Conservation (phyloP, 2,888 invertebrate species). For the Eristalis arbustorum region DNA sequence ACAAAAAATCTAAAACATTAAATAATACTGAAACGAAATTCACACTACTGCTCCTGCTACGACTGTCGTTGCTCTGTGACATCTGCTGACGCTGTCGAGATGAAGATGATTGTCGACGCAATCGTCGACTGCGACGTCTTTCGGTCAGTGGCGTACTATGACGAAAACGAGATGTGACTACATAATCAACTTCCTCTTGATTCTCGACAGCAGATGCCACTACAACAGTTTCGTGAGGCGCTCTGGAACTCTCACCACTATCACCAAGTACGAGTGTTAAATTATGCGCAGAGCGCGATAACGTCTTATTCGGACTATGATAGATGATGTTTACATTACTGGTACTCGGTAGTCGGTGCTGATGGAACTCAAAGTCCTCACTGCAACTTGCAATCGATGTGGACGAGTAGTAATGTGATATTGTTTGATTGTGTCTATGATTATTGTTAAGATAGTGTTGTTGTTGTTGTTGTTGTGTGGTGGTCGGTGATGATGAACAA, state of each 20-base stretch:
- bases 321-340: slow-evolving; percentile 36
- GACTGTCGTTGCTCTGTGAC: slow-evolving; percentile 55
- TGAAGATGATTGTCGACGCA: slow-evolving; percentile 68
- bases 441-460: slow-evolving; percentile 59
- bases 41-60: slow-evolving; percentile 73
- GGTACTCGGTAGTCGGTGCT: slow-evolving; percentile 47
- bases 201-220: slow-evolving; percentile 68
- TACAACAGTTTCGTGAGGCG: slow-evolving; percentile 65
- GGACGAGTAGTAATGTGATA: slow-evolving; percentile 75
- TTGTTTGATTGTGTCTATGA: slow-evolving; percentile 62
- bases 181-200: slow-evolving; percentile 73
- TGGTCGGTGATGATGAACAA: slow-evolving; percentile 68
- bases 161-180: slow-evolving; percentile 74
- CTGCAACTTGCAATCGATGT: slow-evolving; percentile 72
- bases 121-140: slow-evolving; percentile 71
- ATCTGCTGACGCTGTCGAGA: slow-evolving; percentile 63
- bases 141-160: slow-evolving; percentile 76
- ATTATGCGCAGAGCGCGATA: slow-evolving; percentile 62
- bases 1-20: slow-evolving; percentile 80
- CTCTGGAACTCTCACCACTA: slow-evolving; percentile 48
- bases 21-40: slow-evolving; percentile 79
- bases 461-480: slow-evolving; percentile 56
- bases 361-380: slow-evolving; percentile 64
- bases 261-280: slow-evolving; percentile 48
- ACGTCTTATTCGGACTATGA: slow-evolving; percentile 50